Percentiles rank a stretch among this genome's conserved stretches.
phyloP scores from a whole-genome alignment of 1,140 invertebrate species.

The Octopus bimaculoides region DNA sequence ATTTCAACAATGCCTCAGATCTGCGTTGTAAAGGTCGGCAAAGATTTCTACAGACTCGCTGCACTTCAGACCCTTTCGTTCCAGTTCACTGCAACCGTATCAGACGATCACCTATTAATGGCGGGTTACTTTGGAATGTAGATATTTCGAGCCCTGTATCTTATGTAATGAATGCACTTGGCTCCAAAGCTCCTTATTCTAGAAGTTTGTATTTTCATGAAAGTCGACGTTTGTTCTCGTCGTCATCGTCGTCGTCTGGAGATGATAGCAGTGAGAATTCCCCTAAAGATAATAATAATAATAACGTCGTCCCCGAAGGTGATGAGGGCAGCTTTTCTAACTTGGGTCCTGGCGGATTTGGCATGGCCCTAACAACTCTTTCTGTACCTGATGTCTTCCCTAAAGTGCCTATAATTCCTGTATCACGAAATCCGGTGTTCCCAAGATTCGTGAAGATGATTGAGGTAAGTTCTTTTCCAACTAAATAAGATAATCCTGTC shows the following conservation, averaged over 20 bases:
- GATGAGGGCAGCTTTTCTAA: neutral
- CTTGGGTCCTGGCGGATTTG: neutral
- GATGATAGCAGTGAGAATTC: neutral
- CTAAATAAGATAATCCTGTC: too few species aligned
- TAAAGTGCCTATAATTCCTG: slow-evolving; percentile 90
- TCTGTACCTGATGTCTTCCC: slow-evolving; percentile 97
- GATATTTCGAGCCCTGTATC: too few species aligned
- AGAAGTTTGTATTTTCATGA: too few species aligned
- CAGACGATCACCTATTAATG: too few species aligned
- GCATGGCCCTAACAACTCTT: slow-evolving; percentile 62
- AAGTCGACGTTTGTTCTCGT: neutral
- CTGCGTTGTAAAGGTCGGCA: too few species aligned
- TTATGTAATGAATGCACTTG: too few species aligned
- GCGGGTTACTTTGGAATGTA: too few species aligned
- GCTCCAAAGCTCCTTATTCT: too few species aligned
- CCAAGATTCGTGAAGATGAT: slow-evolving; percentile 97
- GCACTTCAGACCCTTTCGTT: too few species aligned
- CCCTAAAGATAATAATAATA: neutral
- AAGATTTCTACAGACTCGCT: too few species aligned
- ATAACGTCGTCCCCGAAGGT: neutral
- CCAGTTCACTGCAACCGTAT: too few species aligned
- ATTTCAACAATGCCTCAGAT: too few species aligned
- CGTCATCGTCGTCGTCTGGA: neutral
- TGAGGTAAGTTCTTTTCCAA: slow-evolving; percentile 65
- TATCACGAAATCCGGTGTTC: slow-evolving; percentile 93